Evolutionary conservation across 2,797 vertebrate species (phyloP), one percentile per base, ranked within the genome.

Genomic region (Sphenodon punctatus): DNA sequence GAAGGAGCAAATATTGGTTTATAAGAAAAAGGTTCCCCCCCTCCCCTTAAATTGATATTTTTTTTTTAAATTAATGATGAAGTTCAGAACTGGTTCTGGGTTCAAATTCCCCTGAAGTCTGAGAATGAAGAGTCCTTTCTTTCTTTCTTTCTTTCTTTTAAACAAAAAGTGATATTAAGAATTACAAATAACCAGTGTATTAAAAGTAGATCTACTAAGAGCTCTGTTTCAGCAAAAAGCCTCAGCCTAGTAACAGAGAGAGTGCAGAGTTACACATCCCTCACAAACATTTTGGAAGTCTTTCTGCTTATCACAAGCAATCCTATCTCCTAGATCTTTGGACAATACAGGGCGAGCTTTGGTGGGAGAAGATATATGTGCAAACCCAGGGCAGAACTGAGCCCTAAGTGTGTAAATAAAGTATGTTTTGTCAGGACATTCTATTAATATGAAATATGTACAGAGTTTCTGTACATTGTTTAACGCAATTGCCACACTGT

Each of bases 401-500:
- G 48, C 25, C 70, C 17, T 14, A 20, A 3, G 6, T 58, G 74
- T 72, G 42, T 63, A n/a, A 30, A 53, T 53, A 53, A 75, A 63
- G 30, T 4, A 4, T 7, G 4, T 30, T 76, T 67, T 60, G 8
- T 56, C 45, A 79, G 71, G 22, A 43, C 2, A 82, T 1, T 15
- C 27, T 60, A 10, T 30, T 73, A 56, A 22, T 55, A n/a, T 39
- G 73, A 53, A 60, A 2, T 5, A 56, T 41, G 36, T 0, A 0
- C 1, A 42, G 32, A 0, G 0, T 42, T 72, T 71, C n/a, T 15
- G 8, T 6, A 23, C 49, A 43, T 34, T 69, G 38, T 56, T 88
- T 73, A 38, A 84, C 72, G 46, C 75, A 89, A 55, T 49, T 1
- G 7, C 32, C 58, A 59, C 58, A 30, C 10, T 46, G 34, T 23